Percentiles rank a stretch among this genome's conserved stretches.
Conservation (phyloP, 2,113 vertebrate species). For the Salminus brasiliensis region DNA sequence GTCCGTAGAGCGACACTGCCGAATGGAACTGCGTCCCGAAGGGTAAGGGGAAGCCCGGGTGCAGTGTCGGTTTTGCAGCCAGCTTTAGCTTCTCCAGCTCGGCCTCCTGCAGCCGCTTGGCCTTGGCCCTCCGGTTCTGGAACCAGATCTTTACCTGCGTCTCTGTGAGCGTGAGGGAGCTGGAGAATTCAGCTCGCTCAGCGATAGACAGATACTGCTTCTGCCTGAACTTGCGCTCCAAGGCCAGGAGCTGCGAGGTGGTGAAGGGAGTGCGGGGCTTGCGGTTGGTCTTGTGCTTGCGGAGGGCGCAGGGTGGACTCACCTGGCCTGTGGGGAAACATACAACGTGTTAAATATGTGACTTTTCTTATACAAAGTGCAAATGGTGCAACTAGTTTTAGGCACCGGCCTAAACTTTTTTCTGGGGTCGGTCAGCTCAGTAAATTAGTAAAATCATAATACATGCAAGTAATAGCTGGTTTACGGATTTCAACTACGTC, state of each 20-base stretch:
- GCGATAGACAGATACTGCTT: constrained; percentile 81
- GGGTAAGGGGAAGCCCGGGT: constrained; percentile 67
- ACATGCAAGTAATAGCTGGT: too few species aligned
- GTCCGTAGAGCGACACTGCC: constrained; percentile 72
- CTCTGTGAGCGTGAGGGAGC: constrained; percentile 75
- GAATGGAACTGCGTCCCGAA: constrained; percentile 58
- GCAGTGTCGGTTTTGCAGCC: constrained; percentile 66
- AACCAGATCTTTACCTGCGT: constrained; percentile 83
- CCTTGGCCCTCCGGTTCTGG: constrained; percentile 78
- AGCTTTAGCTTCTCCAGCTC: constrained; percentile 79
- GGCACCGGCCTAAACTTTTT: too few species aligned
- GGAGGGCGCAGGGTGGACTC: constrained; percentile 65
- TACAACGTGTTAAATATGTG: neutral
- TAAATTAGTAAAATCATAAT: too few species aligned
- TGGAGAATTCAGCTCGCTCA: constrained; percentile 77
- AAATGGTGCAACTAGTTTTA: neutral
- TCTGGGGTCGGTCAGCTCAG: too few species aligned
- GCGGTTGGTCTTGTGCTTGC: constrained; percentile 79
- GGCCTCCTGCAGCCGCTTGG: constrained; percentile 79
- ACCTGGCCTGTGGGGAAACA: constrained; percentile 59
- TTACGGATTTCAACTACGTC: too few species aligned
- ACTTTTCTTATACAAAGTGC: neutral
- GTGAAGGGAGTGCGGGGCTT: constrained; percentile 81
- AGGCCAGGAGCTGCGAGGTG: constrained; percentile 75
- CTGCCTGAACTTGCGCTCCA: constrained; percentile 78